Conservation (phyloP, 1,140 invertebrate species). For the Diorhabda sublineata region DNA sequence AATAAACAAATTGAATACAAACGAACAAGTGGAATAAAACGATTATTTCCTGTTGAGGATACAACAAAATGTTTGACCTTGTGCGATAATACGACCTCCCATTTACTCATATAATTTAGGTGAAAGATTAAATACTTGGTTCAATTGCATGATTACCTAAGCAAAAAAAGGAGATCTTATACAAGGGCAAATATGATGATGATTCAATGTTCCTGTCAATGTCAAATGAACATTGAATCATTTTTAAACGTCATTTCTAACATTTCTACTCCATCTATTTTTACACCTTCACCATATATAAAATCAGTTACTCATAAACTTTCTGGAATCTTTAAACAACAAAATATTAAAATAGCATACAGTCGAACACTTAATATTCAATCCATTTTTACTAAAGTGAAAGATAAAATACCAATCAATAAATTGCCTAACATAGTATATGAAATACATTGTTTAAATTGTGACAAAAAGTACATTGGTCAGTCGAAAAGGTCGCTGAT, state of each 20-base stretch:
- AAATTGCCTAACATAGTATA: too few species aligned
- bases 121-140: not conserved
- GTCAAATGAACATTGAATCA: not conserved
- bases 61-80: not conserved
- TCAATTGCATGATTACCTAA: not conserved
- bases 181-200: not conserved
- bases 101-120: not conserved
- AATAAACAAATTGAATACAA: not conserved
- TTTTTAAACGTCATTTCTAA: not conserved
- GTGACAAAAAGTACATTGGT: too few species aligned
- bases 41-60: not conserved
- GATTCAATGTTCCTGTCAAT: not conserved
- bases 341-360: too few species aligned
- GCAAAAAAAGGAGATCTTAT: not conserved
- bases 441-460: too few species aligned
- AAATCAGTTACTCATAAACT: too few species aligned
- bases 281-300: too few species aligned
- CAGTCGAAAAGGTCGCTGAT: too few species aligned
- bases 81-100: not conserved
- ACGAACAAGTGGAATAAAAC: not conserved
- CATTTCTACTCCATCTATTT: not conserved
- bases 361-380: too few species aligned
- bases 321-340: too few species aligned
- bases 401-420: too few species aligned
- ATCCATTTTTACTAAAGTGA: too few species aligned